Conservation (phyloP, 2,113 vertebrate genomes). For the Gasterosteus aculeatus region DNA sequence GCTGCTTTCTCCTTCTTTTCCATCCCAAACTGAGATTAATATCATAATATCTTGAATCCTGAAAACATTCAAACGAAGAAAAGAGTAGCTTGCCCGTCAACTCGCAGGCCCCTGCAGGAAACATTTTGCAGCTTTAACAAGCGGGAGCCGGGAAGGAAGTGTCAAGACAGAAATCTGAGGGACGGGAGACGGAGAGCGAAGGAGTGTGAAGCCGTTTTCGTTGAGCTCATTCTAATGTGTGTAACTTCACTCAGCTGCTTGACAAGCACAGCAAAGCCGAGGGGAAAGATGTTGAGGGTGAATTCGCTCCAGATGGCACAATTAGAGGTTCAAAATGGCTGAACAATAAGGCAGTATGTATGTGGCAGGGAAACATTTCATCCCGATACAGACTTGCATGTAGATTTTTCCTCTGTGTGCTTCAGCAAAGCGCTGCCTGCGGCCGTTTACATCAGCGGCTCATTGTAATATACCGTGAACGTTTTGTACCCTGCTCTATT, state of each 20-base stretch:
- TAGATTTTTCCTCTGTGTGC: too few species aligned
- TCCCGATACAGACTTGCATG: too few species aligned
- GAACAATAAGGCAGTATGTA: too few species aligned
- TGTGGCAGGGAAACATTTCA: too few species aligned
- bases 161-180: conserved; percentile 37
- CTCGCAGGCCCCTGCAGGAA: not conserved
- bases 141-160: conserved; percentile 30
- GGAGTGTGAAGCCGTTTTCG: conserved; percentile 45
- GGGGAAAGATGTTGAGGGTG: not conserved
- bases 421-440: not conserved
- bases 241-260: conserved; percentile 48
- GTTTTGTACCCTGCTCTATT: conserved; percentile 28
- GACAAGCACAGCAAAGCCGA: conserved; percentile 38
- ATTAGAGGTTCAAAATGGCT: not conserved
- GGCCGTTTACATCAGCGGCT: not conserved
- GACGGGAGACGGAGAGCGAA: conserved; percentile 19
- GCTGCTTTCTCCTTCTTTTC: not conserved
- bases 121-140: conserved; percentile 20
- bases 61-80: not conserved
- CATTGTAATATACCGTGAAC: not conserved
- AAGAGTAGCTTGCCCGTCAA: too few species aligned
- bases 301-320: not conserved
- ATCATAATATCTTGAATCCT: too few species aligned
- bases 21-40: too few species aligned
- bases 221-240: conserved; percentile 62